Evolutionary conservation across 1,140 invertebrate species (phyloP).

Genomic region (Apolygus lucorum): DNA sequence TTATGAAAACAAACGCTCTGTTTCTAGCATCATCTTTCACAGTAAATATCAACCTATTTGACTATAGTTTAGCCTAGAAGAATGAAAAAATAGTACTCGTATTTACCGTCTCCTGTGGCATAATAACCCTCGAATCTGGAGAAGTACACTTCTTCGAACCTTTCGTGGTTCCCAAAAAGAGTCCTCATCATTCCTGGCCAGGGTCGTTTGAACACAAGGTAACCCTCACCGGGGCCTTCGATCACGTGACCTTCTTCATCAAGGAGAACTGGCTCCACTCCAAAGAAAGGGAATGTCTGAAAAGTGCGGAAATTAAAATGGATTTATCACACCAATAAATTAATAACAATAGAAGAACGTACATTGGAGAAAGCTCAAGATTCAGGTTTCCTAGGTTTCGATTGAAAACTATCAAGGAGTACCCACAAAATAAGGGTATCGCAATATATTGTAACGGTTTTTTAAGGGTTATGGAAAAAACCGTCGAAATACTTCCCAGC

Average conservation of each 20-base stretch:
- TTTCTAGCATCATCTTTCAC: neutral
- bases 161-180: conserved; percentile 81
- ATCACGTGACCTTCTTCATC: conserved; percentile 82
- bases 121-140: conserved; percentile 92
- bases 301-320: too few species aligned
- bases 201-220: conserved; percentile 82
- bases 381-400: too few species aligned
- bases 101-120: conserved; percentile 88
- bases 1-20: neutral
- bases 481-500: too few species aligned
- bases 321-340: too few species aligned
- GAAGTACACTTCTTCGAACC: conserved; percentile 93
- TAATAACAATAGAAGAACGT: too few species aligned
- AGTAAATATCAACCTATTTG: too few species aligned
- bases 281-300: conserved; percentile 95
- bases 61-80: neutral
- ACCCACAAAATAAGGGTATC: neutral
- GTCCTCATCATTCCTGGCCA: conserved; percentile 98
- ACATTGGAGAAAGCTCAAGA: too few species aligned
- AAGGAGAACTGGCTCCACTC: conserved; percentile 77
- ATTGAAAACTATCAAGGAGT: neutral
- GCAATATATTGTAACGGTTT: too few species aligned
- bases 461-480: too few species aligned
- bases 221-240: conserved; percentile 83
- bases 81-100: neutral